Evolutionary conservation across 1,140 invertebrate genomes (phyloP), one percentile per base, ranked within the genome.

Genomic region (Drosophila albomicans): DNA sequence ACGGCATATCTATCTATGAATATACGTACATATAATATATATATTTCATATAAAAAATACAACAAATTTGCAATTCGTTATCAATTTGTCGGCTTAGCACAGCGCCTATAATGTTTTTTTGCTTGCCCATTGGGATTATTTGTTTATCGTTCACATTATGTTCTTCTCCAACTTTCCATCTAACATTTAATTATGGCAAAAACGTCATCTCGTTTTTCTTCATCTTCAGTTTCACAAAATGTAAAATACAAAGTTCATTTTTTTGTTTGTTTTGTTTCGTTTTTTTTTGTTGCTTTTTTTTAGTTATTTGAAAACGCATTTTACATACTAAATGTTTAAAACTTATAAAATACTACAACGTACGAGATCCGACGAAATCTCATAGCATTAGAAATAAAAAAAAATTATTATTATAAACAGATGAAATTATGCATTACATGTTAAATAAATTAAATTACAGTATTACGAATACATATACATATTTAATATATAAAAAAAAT

Each of bases 321-420:
- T 78, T 87, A 88, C 69, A 88, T 51, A 73, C 75, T 88, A 88
- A 75, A 41, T 30, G 61, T 89, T 81, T 89, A 89, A 89, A 89
- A 89, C 85, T 89, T 89, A 89, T 81, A 89, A 75, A 89, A 89
- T 89, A 89, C 85, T 89, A 89, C 85, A 89, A 89, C 85, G 81
- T 89, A 89, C 75, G 85, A 89, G 85, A 89, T 89, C 85, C 85
- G 67, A 76, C 81, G 78, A 89, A 89, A 89, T 89, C 85, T 89
- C 85, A 89, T 88, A 88, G 84, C 82, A 88, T 84, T 88, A 78
- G 59, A 62, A 69, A 64, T 66, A 41, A 57, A 57, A 57, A 57
- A 57, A 62, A 11, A 28, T 59, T 49, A 59, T 41, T 66, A 75
- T 43, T 59, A 74, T 69, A 74, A 74, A 74, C 71, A 74, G 65